Evolutionary conservation across 2,888 invertebrate genomes (phyloP).

Genomic region (Dasysyrphus tricinctus): DNA sequence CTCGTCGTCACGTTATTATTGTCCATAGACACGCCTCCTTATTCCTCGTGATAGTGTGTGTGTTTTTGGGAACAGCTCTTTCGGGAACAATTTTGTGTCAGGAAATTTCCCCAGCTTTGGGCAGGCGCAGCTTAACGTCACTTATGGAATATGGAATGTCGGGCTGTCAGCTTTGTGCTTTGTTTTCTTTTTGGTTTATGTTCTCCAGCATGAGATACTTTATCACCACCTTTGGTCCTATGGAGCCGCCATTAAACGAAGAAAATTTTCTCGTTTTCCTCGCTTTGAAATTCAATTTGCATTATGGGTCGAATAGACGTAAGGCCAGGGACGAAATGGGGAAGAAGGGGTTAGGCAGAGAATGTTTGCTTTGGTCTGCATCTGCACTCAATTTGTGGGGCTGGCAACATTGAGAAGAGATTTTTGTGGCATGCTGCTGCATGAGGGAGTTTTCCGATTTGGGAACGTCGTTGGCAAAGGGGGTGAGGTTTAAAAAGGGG

Average conservation of each 20-base stretch:
- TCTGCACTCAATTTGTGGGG: constrained; percentile 74
- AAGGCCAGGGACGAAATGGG: constrained; percentile 2
- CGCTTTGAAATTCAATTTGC: constrained; percentile 82
- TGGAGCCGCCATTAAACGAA: constrained; percentile 77
- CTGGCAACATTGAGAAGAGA: constrained; percentile 72
- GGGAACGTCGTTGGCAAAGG: neutral
- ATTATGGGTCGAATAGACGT: constrained; percentile 66
- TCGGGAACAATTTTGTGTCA: constrained; percentile 39
- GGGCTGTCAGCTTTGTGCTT: constrained; percentile 66
- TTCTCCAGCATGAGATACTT: constrained; percentile 67
- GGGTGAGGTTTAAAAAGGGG: neutral
- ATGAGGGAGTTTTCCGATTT: constrained; percentile 26
- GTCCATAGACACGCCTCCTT: constrained; percentile 55
- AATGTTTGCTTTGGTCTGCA: constrained; percentile 76
- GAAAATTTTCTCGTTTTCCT: constrained; percentile 81
- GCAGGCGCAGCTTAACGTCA: constrained; percentile 17
- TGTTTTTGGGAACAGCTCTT: constrained; percentile 62
- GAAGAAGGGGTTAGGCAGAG: constrained; percentile 60
- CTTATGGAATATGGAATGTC: constrained; percentile 37
- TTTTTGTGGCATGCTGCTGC: constrained; percentile 51
- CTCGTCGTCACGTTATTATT: neutral
- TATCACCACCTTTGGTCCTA: constrained; percentile 57
- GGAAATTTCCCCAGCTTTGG: constrained; percentile 62
- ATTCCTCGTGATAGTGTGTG: constrained; percentile 46
- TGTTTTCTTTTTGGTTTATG: constrained; percentile 55